These are phyloP conservation scores for Tragelaphus oryx DNA, from an alignment of 2,797 vertebrate species.

Conservation along the genomic window DNA sequence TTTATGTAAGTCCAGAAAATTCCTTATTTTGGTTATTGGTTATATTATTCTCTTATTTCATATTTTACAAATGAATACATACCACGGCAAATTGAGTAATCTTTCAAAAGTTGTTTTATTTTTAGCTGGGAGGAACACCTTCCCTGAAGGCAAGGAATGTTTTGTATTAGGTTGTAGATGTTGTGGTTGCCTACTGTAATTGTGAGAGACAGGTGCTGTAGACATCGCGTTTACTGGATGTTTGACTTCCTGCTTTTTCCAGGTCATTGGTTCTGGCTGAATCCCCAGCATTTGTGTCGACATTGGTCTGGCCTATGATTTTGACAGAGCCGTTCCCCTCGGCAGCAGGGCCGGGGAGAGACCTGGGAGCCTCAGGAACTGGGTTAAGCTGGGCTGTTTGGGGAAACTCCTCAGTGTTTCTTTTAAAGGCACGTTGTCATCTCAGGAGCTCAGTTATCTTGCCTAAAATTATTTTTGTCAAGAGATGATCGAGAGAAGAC, in stretches of 20 bases:
- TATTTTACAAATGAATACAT: slow-evolving; percentile 6
- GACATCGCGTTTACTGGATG: not conserved
- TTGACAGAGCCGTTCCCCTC: not conserved
- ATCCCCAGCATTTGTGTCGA: not conserved
- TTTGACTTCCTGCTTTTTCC: not conserved
- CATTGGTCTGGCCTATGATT: not conserved
- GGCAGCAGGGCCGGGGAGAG: not conserved
- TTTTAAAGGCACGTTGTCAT: not conserved
- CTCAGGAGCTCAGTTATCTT: not conserved
- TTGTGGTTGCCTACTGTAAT: not conserved
- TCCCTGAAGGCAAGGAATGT: not conserved
- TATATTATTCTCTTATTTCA: not conserved
- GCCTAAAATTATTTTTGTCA: slow-evolving; percentile 31
- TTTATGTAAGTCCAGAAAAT: not conserved
- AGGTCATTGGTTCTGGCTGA: not conserved
- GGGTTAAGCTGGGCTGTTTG: not conserved
- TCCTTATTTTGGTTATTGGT: not conserved
- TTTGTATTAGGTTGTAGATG: not conserved
- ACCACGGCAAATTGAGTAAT: not conserved
- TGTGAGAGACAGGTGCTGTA: not conserved
- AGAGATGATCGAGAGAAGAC: not conserved
- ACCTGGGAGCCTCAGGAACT: not conserved
- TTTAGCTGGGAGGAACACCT: not conserved
- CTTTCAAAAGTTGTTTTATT: not conserved
- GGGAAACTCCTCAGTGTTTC: not conserved